phyloP scores from a whole-genome alignment of 2,888 invertebrate genomes.

The Nezara viridula region DNA sequence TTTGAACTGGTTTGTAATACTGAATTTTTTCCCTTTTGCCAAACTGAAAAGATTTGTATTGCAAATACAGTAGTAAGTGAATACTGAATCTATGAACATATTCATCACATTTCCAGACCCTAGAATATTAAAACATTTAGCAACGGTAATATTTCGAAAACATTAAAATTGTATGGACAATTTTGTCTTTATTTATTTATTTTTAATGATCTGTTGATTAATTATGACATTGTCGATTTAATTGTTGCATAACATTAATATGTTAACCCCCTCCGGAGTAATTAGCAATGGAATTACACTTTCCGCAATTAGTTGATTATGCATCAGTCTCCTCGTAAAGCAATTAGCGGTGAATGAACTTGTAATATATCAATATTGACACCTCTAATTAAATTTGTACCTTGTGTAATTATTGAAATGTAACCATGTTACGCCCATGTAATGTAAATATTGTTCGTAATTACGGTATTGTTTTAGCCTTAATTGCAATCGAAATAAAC shows the following conservation, averaged over 20 bases:
- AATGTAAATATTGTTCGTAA: neutral
- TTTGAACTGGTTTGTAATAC: no score
- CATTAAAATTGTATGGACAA: no score
- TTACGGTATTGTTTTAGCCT: neutral
- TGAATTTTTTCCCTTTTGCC: no score
- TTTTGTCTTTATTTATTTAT: no score
- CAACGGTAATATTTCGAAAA: no score
- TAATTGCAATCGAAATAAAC: neutral
- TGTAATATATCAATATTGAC: neutral
- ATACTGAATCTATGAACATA: no score
- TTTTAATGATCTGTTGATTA: no score
- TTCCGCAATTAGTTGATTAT: neutral
- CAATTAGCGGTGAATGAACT: neutral
- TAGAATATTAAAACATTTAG: no score
- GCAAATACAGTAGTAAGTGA: no score
- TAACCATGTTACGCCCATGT: neutral
- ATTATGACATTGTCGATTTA: neutral
- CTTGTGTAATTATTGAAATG: neutral
- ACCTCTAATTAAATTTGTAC: neutral
- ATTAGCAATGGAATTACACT: neutral
- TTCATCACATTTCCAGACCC: no score
- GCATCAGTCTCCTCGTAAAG: neutral
- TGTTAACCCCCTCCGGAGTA: neutral
- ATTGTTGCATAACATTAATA: neutral
- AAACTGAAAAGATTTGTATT: no score